Evolutionary conservation across 2,888 invertebrate genomes (phyloP).

Genomic region (Epsilonema sp.): DNA sequence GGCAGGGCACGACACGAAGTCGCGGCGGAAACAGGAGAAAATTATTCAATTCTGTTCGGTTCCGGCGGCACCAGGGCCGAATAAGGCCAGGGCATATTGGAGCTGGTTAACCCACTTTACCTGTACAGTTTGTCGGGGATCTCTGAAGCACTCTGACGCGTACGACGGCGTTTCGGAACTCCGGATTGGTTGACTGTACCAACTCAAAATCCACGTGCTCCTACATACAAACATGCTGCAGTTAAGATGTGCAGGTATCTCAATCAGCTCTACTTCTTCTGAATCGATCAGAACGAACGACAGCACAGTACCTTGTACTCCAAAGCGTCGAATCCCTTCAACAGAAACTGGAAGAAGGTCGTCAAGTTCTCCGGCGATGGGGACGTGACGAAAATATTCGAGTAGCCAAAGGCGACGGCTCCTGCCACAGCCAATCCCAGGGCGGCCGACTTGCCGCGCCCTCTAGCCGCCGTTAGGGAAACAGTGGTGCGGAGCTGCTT

Average conservation of each 20-base stretch:
- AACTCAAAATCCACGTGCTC: conserved; percentile 88
- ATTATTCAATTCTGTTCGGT: no score
- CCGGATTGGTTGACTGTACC: conserved; percentile 78
- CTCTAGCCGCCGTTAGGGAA: conserved; percentile 29
- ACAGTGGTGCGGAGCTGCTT: conserved; percentile 40
- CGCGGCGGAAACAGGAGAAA: no score
- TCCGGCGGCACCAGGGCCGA: no score
- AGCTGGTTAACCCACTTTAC: no score
- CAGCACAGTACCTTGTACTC: conserved; percentile 56
- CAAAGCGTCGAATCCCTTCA: conserved; percentile 69
- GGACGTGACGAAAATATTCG: conserved; percentile 88
- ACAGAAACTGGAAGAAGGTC: conserved; percentile 85
- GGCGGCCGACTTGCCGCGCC: conserved; percentile 93
- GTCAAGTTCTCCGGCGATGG: conserved; percentile 94
- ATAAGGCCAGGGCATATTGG: no score
- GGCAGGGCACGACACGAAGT: no score
- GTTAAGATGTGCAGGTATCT: no score
- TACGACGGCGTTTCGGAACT: conserved; percentile 85
- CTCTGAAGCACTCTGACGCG: conserved; percentile 60
- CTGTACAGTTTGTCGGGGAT: conserved; percentile 26
- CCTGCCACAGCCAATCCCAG: conserved; percentile 65
- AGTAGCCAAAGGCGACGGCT: conserved; percentile 45
- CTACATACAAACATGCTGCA: no score
- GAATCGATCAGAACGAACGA: no score
- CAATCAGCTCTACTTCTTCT: no score